Evolutionary conservation across 2,888 invertebrate species (phyloP).

Genomic region (Coelopa pilipes): DNA sequence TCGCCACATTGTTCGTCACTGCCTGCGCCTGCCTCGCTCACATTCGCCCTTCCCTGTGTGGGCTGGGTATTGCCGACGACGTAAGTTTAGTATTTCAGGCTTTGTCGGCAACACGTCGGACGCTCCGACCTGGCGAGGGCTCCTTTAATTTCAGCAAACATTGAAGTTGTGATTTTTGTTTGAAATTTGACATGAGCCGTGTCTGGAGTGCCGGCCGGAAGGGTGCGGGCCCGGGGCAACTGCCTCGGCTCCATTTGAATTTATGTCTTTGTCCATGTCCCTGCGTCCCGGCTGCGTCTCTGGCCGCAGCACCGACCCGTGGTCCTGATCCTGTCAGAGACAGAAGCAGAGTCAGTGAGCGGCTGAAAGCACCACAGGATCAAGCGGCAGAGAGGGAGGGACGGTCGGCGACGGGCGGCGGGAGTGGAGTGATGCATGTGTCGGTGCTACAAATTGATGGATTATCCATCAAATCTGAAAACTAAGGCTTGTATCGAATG

Average conservation of each 20-base stretch:
- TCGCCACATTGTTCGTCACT: no score
- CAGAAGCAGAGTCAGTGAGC: background rate
- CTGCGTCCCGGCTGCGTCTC: background rate
- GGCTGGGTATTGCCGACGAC: no score
- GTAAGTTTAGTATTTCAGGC: conserved; percentile 20
- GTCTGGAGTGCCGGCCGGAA: background rate
- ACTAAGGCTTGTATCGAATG: background rate
- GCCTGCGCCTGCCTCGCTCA: no score
- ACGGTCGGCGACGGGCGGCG: no score
- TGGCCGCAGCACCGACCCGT: conserved; percentile 6
- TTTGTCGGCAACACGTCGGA: background rate
- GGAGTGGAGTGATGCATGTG: background rate
- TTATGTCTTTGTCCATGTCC: conserved; percentile 45
- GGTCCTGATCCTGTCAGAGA: background rate
- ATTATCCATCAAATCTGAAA: conserved; percentile 39
- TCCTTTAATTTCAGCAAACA: conserved; percentile 27
- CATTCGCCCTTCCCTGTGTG: no score
- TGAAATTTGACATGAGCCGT: conserved; percentile 47
- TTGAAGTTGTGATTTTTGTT: conserved; percentile 37
- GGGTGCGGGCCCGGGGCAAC: background rate
- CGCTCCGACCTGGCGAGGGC: background rate
- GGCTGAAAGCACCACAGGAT: conserved; percentile 6
- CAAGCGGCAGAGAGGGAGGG: conserved; percentile 6
- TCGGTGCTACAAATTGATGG: conserved; percentile 48
- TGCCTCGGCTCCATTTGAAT: conserved; percentile 34